Evolutionary conservation across 2,888 invertebrate genomes (phyloP).

Genomic region (Pharmacophagus antenor): DNA sequence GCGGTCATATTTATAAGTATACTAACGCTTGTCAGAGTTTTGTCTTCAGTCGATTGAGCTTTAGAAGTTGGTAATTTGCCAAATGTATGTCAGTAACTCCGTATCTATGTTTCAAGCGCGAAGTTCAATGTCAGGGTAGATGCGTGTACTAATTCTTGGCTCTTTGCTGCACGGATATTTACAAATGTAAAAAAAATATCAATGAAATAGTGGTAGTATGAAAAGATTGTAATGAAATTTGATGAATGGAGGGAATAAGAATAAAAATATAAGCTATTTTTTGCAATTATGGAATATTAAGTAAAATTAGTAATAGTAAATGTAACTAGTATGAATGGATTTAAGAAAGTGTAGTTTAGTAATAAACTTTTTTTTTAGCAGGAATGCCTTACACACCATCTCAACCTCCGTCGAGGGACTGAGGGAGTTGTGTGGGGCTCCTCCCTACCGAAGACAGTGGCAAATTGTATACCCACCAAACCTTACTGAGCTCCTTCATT

Average conservation of each 20-base stretch:
- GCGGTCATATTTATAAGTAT: conserved; percentile 24
- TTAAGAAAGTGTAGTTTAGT: too few relatives aligned
- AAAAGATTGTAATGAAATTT: conserved; percentile 10
- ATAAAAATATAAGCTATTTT: too few relatives aligned
- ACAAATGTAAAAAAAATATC: conserved; percentile 24
- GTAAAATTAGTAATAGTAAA: neutral
- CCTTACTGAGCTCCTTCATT: too few relatives aligned
- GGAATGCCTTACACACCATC: too few relatives aligned
- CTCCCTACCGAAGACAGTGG: too few relatives aligned
- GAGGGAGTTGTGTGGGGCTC: too few relatives aligned
- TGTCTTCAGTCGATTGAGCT: conserved; percentile 33
- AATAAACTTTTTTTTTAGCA: too few relatives aligned
- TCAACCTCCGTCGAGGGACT: too few relatives aligned
- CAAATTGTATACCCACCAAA: too few relatives aligned
- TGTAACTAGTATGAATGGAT: too few relatives aligned
- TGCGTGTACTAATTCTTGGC: conserved; percentile 38
- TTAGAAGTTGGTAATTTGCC: conserved; percentile 62
- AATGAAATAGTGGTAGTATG: conserved; percentile 28
- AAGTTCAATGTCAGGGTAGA: conserved; percentile 66
- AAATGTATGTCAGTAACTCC: conserved; percentile 56
- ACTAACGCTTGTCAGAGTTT: conserved; percentile 29
- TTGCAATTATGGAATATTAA: too few relatives aligned
- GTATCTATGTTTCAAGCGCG: conserved; percentile 38
- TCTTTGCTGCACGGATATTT: conserved; percentile 32
- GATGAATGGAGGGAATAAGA: conserved; percentile 4